Conservation (phyloP, 1,140 invertebrate genomes). For the Pachyrhynchus sulphureomaculatus region DNA sequence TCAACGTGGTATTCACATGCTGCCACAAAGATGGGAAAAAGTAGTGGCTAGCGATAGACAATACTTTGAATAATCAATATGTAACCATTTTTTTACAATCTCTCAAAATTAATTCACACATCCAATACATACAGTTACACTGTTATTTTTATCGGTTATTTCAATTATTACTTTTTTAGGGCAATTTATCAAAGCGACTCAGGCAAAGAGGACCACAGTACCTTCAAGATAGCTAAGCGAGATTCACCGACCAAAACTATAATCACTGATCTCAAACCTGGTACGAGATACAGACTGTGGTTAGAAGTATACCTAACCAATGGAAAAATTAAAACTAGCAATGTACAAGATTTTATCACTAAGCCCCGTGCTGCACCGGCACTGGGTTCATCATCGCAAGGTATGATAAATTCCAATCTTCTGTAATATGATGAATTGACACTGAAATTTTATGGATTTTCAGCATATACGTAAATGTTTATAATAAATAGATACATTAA, state of each 20-base stretch:
- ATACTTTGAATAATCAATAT: too few species aligned
- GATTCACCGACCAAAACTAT: constrained; percentile 71
- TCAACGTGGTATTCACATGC: too few species aligned
- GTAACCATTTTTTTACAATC: too few species aligned
- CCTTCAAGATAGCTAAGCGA: constrained; percentile 80
- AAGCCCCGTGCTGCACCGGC: constrained; percentile 68
- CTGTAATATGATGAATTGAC: too few species aligned
- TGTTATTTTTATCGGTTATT: too few species aligned
- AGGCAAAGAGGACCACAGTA: constrained; percentile 74
- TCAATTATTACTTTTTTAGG: constrained; percentile 20
- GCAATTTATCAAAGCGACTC: constrained; percentile 79
- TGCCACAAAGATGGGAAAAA: too few species aligned
- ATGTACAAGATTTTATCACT: constrained; percentile 84
- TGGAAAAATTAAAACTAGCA: constrained; percentile 84
- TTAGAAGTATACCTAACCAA: constrained; percentile 85
- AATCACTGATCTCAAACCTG: constrained; percentile 73
- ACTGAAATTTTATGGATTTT: too few species aligned
- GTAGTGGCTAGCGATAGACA: too few species aligned
- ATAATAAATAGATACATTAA: too few species aligned
- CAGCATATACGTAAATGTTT: too few species aligned
- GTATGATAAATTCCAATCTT: not conserved
- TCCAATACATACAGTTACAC: too few species aligned
- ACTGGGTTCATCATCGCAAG: constrained; percentile 52
- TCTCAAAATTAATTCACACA: too few species aligned
- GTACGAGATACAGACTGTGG: constrained; percentile 81